Evolutionary conservation across 1,140 invertebrate genomes (phyloP), one percentile per base, ranked within the genome.

Genomic region (Pseudomyrmex cubaensis): DNA sequence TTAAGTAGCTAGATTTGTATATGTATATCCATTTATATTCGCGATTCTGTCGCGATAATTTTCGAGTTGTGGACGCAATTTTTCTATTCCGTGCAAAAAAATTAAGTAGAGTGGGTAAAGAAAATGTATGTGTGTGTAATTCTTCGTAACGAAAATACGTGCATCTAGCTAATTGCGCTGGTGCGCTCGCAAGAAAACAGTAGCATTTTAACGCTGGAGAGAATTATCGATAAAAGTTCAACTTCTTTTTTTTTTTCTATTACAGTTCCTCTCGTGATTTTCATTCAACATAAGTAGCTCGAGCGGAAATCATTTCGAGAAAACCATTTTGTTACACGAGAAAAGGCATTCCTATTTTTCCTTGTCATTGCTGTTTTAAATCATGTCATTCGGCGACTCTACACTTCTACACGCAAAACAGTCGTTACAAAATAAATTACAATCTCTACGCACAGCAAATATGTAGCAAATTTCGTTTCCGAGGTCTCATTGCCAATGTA

Each of bases 1-100:
- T 70, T 80, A 69, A 57, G 20, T 61, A 72, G 54, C 20, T 72
- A 35, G 5, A 35, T 35, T 4, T 35, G 35, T 35, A 35, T 35
- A 22, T 22, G 20, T 22, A 35, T 35, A 35, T 35, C 0, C 0
- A 80, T 72, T 50, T 80, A 48, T 80, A 72, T 80, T 80, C 44
- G 46, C 54, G 52, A 69, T 69, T 17, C 15, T 57, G 17, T 70
- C 59, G 57, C 52, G 25, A 25, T 70, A 15, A n/a, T 22, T 5
- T 57, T 15, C 35, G 13, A 56, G 17, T 35, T 13, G 5, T 10
- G 35, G 20, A 57, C 44, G 20, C 3, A 48, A 59, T n/a, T 54
- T 17, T 76, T 77, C 35, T 56, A 48, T 15, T 46, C 17, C 15
- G 17, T 20, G 17, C 50, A 17, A 25, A 25, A 44, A 78, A 48